A percentile compares a stretch with the other conserved stretches of the same genome.
Conservation (phyloP, 2,797 vertebrate species). For the Hirundo rustica region DNA sequence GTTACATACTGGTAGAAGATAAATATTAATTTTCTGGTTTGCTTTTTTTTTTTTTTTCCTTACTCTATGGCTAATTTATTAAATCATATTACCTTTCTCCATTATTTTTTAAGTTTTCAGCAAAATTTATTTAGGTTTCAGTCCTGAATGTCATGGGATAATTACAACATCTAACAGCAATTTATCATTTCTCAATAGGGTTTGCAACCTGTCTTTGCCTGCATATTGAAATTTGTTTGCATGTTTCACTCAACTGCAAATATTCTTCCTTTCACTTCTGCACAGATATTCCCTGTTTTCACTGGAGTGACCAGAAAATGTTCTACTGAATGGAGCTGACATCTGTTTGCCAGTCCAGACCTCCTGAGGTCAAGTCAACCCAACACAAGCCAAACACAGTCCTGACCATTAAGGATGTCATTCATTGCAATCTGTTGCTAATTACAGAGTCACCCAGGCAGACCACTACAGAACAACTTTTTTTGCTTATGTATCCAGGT, state of each 20-base stretch:
- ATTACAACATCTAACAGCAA: constrained; percentile 71
- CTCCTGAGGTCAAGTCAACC: background rate
- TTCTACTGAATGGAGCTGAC: constrained; percentile 4
- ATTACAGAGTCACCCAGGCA: background rate
- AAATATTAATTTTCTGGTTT: constrained; percentile 55
- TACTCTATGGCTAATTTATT: constrained; percentile 60
- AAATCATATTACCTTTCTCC: constrained; percentile 19
- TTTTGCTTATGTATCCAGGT: background rate
- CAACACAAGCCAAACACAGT: background rate
- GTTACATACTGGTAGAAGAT: constrained; percentile 14
- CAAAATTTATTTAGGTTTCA: constrained; percentile 69
- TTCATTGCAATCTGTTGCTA: background rate
- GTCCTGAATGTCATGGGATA: constrained; percentile 64
- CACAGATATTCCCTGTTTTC: background rate
- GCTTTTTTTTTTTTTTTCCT: constrained; percentile 13
- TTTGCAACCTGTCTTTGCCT: constrained; percentile 53
- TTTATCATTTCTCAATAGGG: constrained; percentile 70
- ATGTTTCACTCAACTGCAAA: constrained; percentile 25
- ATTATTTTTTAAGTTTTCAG: constrained; percentile 66
- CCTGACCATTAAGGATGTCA: background rate
- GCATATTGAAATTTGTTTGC: constrained; percentile 37
- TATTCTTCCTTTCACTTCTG: background rate
- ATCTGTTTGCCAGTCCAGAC: background rate
- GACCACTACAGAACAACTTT: background rate
- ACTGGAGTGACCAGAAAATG: background rate